phyloP scores from a whole-genome alignment of 2,888 invertebrate species.

The Macaria notata region DNA sequence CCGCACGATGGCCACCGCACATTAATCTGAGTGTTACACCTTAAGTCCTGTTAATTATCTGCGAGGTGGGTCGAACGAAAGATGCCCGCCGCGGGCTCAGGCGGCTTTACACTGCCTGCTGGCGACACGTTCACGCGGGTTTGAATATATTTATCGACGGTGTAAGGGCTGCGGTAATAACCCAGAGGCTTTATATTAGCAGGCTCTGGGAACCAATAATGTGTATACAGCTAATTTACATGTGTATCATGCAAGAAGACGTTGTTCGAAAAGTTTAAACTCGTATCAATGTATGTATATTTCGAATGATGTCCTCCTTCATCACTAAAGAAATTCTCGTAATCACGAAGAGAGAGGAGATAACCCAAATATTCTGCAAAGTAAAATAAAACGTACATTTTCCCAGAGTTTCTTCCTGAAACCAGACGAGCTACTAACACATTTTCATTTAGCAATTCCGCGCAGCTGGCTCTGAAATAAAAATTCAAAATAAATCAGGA shows the following conservation, averaged over 20 bases:
- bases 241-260: no score
- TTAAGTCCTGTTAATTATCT: constrained; percentile 70
- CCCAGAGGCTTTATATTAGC: no score
- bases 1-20: constrained; percentile 36
- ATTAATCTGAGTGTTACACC: constrained; percentile 56
- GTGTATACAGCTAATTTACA: no score
- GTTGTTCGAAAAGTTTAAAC: no score
- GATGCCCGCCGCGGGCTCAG: constrained; percentile 39
- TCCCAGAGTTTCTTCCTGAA: no score
- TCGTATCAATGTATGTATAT: no score
- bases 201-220: no score
- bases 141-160: constrained; percentile 60
- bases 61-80: constrained; percentile 58
- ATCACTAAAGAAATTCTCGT: no score
- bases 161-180: constrained; percentile 9
- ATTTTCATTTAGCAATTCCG: neutral
- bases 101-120: constrained; percentile 37
- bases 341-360: no score
- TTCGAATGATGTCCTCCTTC: no score
- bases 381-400: no score
- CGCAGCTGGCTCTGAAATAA: neutral
- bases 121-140: constrained; percentile 46
- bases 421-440: neutral
- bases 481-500: constrained; percentile 13
- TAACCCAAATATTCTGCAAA: no score